A percentile compares a stretch with the other conserved stretches of the same genome.
phyloP scores from a whole-genome alignment of 2,888 invertebrate genomes.

The Philopedon plagiatum region DNA sequence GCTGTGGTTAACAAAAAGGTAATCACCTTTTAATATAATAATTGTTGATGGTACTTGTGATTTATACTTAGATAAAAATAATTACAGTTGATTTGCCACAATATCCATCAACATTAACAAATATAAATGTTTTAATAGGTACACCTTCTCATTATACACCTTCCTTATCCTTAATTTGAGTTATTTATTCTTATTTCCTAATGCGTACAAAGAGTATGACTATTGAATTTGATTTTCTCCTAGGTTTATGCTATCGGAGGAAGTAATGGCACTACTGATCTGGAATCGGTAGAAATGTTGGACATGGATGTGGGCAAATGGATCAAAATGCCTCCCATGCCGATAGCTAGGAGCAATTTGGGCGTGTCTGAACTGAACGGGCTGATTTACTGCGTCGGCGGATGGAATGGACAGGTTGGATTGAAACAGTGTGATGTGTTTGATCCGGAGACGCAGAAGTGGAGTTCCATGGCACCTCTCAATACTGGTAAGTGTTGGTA shows the following conservation, averaged over 20 bases:
- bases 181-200: no score
- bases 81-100: no score
- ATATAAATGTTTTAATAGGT: no score
- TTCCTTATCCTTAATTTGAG: no score
- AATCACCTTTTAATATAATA: no score
- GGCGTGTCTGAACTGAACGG: slow-evolving; percentile 78
- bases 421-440: slow-evolving; percentile 83
- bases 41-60: no score
- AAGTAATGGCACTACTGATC: slow-evolving; percentile 86
- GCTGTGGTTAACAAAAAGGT: slow-evolving; percentile 76
- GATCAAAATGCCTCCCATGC: slow-evolving; percentile 70
- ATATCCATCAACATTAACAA: no score
- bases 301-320: slow-evolving; percentile 70
- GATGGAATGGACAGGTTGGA: slow-evolving; percentile 81
- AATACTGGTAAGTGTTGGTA: slow-evolving; percentile 70
- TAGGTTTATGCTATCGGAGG: slow-evolving; percentile 84
- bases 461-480: slow-evolving; percentile 80
- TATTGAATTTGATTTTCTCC: no score
- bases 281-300: slow-evolving; percentile 79
- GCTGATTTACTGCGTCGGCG: slow-evolving; percentile 83
- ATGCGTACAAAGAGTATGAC: no score
- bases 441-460: slow-evolving; percentile 74
- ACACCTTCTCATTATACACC: no score
- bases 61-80: no score
- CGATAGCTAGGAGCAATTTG: slow-evolving; percentile 78